Evolutionary conservation across 64 coral and sea anemone species (phyloP).

Genomic region (Porites australiensis): DNA sequence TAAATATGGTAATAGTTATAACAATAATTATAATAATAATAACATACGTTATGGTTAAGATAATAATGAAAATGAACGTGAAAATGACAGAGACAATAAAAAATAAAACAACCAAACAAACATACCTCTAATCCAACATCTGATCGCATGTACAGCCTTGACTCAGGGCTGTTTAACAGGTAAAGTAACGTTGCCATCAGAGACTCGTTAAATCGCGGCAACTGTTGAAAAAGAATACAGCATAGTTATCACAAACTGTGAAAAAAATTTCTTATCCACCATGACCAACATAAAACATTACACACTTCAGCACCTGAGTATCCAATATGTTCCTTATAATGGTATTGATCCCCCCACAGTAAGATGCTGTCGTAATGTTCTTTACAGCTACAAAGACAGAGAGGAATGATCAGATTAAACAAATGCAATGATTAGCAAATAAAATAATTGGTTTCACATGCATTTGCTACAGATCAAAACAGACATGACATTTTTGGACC

Average conservation of each 20-base stretch:
- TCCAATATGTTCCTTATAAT: conserved; percentile 93
- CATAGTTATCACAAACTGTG: neutral
- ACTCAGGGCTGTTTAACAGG: conserved; percentile 76
- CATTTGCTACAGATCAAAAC: too few species aligned
- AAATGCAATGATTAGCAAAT: too few species aligned
- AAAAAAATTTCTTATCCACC: neutral
- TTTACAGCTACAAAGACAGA: conserved; percentile 82
- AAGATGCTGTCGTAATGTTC: conserved; percentile 82
- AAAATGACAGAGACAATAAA: too few species aligned
- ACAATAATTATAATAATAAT: too few species aligned
- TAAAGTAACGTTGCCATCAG: conserved; percentile 89
- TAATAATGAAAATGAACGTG: too few species aligned
- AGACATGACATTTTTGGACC: too few species aligned
- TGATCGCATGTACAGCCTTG: conserved; percentile 78
- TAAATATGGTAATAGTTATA: too few species aligned
- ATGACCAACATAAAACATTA: neutral
- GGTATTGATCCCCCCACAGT: conserved; percentile 89
- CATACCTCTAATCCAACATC: conserved; percentile 97
- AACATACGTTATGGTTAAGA: too few species aligned
- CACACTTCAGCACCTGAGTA: conserved; percentile 59
- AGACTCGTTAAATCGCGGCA: conserved; percentile 91
- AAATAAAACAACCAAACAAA: too few species aligned
- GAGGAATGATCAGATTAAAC: neutral
- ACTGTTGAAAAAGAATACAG: conserved; percentile 7
- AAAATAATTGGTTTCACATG: too few species aligned